Evolutionary conservation across 2,888 invertebrate species (phyloP), one percentile per base, ranked within the genome.

Genomic region (Dromius quadrimaculatus): DNA sequence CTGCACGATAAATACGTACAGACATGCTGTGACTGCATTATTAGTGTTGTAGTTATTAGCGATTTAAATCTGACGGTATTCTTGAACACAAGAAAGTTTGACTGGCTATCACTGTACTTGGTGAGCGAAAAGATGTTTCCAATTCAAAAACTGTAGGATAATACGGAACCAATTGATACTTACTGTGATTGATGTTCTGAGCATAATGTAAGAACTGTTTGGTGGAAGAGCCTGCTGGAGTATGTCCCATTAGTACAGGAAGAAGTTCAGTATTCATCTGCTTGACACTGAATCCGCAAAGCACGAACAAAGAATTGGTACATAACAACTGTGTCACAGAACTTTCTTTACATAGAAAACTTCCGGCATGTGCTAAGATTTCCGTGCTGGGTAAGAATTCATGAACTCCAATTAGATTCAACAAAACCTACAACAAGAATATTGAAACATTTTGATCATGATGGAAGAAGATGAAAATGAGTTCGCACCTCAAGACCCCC

Each of bases 181-280:
- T 73, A 73, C 81, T 80, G 54, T 84, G 85, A 8, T 79, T 76
- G 15, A 89, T 85, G 17, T 87, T 84, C 81, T 94, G 93, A 0
- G 84, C 89, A 77, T 87, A 93, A 80, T 94, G 94, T 2, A 88
- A 82, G 4, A 93, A 79, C 79, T 92, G 92, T 76, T 87, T 87
- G 0, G 88, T 86, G 0, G 92, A 86, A 4, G 78, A 63, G 15
- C 81, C 81, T 43, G 80, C 80, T 8, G 82, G 82, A 2, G 78
- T 74, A 38, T 78, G 76, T 11, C 75, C 77, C 66, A 76, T 72
- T 13, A 78, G 38, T 17, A 72, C 73, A 1, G 79, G 78, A 32
- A 82, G 65, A 1, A 79, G 54, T 0, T 78, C 78, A 0, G 74
- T 74, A 64, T 81, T 81, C 75, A 81, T 78, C 73, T 81, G 78